phyloP scores from a whole-genome alignment of 2,113 vertebrate species.

The Tragelaphus strepsiceros region DNA sequence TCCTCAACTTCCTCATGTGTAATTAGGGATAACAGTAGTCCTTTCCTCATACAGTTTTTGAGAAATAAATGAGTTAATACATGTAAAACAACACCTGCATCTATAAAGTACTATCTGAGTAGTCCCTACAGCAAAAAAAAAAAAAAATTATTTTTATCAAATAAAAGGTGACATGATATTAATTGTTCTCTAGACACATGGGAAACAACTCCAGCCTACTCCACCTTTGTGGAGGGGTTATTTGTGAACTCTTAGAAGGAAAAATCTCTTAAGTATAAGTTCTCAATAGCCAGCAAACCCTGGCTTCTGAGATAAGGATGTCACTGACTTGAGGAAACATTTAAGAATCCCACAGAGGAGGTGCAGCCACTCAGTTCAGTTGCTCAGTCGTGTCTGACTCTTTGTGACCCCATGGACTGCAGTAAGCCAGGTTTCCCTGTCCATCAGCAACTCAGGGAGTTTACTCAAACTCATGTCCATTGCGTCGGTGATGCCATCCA shows the following conservation, averaged over 20 bases:
- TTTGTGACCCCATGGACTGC: neutral
- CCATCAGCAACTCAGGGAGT: neutral
- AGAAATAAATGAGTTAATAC: neutral
- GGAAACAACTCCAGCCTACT: neutral
- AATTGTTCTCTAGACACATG: neutral
- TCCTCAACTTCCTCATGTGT: neutral
- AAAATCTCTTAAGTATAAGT: neutral
- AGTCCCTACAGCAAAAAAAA: neutral
- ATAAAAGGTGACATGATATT: neutral
- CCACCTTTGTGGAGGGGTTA: neutral
- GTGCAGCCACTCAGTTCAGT: neutral
- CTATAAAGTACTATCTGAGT: neutral
- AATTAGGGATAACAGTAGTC: neutral
- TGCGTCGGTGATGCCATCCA: neutral
- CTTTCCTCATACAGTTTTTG: neutral
- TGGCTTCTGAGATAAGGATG: neutral
- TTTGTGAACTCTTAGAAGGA: neutral
- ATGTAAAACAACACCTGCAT: neutral
- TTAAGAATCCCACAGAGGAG: neutral
- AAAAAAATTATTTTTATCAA: neutral
- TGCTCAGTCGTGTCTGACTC: neutral
- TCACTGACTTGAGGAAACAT: neutral
- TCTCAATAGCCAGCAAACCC: neutral
- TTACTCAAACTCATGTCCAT: neutral
- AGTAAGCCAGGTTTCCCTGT: neutral